Evolutionary conservation across 2,888 invertebrate genomes (phyloP), one percentile per base, ranked within the genome.

Genomic region (Hirudinaria manillensis): DNA sequence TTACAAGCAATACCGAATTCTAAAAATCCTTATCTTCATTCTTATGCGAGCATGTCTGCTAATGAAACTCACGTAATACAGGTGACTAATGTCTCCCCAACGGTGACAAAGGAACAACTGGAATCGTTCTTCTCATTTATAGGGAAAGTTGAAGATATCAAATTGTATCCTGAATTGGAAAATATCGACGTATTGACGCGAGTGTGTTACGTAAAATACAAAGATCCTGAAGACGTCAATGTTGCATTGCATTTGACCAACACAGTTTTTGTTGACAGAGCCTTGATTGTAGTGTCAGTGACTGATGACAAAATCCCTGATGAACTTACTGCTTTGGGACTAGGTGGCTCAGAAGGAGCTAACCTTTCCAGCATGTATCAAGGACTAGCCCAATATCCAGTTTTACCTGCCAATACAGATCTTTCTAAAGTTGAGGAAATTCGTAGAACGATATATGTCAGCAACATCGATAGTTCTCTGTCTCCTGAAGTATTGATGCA

Each of bases 201-300:
- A 80, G 94, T 98, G 83, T 97, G 97, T 84, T 99, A 95, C 86
- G 92, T 99, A 66, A 95, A 95, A 85, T 99, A 93, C 85, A 90
- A 93, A 80, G 95, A 97, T 81, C 89, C 91, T 7, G 88, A 89
- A 61, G 92, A 92, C 79, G 95, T 95, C 34, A 91, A 92, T 27
- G 92, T 96, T n/a, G 95, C 98, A 0, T 94, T 97, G 82, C 98
- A 99, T 86, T 90, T 99, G 89, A 97, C 96, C 21, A 99, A 98
- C 85, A 98, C 97, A 0, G 98, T 99, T 19, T 98, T 99, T 85
- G 96, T 99, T 81, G 99, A 99, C 85, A 89, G 97, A 76, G 98
- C 98, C 0, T 86, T 99, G 70, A 94, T 98, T 79, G 94, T 98
- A 70, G 92, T 95, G 75, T 97, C 97, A 0, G 91, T 93, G 81